Evolutionary conservation across 2,888 invertebrate species (phyloP), one percentile per base, ranked within the genome.

Genomic region (Anoplius nigerrimus): DNA sequence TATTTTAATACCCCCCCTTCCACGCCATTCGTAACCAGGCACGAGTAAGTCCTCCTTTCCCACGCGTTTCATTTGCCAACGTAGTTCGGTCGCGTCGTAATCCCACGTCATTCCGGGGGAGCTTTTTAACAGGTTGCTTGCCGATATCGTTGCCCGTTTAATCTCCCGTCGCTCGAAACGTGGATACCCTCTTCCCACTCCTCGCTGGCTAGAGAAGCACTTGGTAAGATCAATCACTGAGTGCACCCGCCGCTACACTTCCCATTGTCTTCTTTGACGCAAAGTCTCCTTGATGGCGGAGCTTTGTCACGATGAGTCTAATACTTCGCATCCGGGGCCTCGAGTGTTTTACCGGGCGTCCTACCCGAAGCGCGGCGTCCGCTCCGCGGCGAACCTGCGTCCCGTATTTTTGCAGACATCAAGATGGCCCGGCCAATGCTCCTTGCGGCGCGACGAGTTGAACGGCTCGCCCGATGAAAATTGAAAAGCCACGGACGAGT

Each of bases 141-240:
- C 43, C 60, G 59, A 63, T 76, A 78, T 69, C 70, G 53, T 53
- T 76, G 51, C 65, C 71, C 73, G 74, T 79, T 80, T 81, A 80
- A 81, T 80, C 81, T 83, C 73, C 68, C 75, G 77, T 81, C 79
- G 78, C 74, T 76, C 62, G 67, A 63, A 79, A 80, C 71, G 76
- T 76, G 72, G 75, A 75, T 81, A 76, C 76, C 72, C 64, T 48
- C 48, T 13, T 15, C 45, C 11, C 5, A 15, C 5, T 48, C 11
- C 5, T 18, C 18, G 1, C 67, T 67, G 62, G 71, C 58, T 70
- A 78, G 62, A 76, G 71, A 72, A 76, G 63, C 72, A 71, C 80
- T 72, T 58, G 74, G 68, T 67, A 71, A 80, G 81, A 86, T 86
- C 83, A 84, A 84, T 85, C 83, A 79, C 76, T 71, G 74, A 82